Percentiles rank a stretch among this genome's conserved stretches.
phyloP scores from a whole-genome alignment of 2,113 vertebrate species.

The Mus pahari region DNA sequence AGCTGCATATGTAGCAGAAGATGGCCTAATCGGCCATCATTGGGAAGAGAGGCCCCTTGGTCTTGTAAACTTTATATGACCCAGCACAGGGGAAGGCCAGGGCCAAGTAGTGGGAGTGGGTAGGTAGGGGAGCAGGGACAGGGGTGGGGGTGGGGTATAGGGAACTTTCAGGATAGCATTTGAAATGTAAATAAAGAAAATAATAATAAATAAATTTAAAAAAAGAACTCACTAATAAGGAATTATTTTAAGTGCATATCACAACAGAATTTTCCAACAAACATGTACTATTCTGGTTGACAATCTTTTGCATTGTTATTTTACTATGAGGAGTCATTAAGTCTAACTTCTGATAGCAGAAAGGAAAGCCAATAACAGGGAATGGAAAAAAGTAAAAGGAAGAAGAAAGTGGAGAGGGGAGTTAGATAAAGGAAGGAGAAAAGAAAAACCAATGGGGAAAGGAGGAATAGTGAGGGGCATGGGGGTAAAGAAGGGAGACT shows the following conservation, averaged over 20 bases:
- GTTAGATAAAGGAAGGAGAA: too few relatives aligned
- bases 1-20: too few relatives aligned
- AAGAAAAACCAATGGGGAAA: accelerated
- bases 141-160: too few relatives aligned
- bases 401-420: background rate
- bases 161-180: too few relatives aligned
- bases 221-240: background rate
- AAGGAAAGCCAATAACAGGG: background rate
- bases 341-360: background rate
- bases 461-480: accelerated
- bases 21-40: too few relatives aligned
- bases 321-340: background rate
- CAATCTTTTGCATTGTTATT: background rate
- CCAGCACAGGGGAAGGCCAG: too few relatives aligned
- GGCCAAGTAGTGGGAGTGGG: too few relatives aligned
- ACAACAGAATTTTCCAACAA: background rate
- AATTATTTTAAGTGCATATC: background rate
- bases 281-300: background rate
- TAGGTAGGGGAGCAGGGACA: too few relatives aligned
- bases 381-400: background rate
- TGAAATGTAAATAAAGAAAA: too few relatives aligned
- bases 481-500: background rate
- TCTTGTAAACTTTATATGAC: too few relatives aligned
- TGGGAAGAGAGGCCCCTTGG: too few relatives aligned
- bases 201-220: too few relatives aligned